phyloP scores from a whole-genome alignment of 2,113 vertebrate genomes.

The Chrysochloris asiatica region DNA sequence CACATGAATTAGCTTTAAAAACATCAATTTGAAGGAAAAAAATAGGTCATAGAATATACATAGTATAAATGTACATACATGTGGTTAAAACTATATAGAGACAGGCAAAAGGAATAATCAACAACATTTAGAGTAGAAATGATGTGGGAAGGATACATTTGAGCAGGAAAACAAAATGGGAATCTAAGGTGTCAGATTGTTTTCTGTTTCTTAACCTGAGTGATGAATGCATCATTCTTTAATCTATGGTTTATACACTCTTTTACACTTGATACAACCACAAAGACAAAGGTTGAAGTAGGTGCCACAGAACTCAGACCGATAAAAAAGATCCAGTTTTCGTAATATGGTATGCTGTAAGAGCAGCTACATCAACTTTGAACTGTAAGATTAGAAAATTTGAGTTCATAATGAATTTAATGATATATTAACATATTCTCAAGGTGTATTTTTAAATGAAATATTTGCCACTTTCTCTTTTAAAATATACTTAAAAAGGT shows the following conservation, averaged over 20 bases:
- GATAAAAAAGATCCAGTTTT: background rate
- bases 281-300: no score
- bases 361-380: background rate
- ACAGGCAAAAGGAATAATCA: background rate
- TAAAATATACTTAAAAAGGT: no score
- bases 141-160: background rate
- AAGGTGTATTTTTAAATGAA: background rate
- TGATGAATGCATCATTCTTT: background rate
- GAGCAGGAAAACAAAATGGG: background rate
- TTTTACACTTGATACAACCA: background rate
- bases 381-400: background rate
- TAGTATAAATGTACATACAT: background rate
- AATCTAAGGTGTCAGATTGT: background rate
- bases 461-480: no score
- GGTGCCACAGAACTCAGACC: background rate
- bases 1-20: background rate
- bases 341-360: background rate
- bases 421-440: constrained; percentile 14
- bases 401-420: background rate
- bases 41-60: background rate
- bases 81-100: background rate
- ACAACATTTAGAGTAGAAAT: background rate
- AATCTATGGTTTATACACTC: no score
- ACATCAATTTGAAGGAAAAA: background rate
- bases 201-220: background rate